Percentiles rank a stretch among this genome's conserved stretches.
phyloP scores from a whole-genome alignment of 92 coral and sea anemone species.

The Parazoanthus darwini region DNA sequence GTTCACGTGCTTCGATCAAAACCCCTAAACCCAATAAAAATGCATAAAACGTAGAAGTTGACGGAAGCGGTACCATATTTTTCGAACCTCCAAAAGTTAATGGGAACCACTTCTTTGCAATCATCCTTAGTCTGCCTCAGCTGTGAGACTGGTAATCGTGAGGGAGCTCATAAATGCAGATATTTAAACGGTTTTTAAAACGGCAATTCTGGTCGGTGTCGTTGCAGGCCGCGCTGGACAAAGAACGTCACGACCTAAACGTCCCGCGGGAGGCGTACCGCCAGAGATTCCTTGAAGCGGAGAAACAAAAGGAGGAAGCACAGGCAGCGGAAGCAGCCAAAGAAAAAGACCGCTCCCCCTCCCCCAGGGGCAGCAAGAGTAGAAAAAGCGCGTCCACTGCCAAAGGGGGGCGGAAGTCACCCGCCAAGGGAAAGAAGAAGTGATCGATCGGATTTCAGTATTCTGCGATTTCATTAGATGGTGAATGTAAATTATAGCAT shows the following conservation, averaged over 20 bases:
- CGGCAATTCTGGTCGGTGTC: not conserved
- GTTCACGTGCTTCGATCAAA: no score
- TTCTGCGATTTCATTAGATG: not conserved
- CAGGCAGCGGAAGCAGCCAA: conserved; percentile 76
- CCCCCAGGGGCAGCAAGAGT: conserved; percentile 79
- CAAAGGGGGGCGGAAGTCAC: conserved; percentile 84
- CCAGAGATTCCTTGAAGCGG: conserved; percentile 90
- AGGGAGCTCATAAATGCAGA: not conserved
- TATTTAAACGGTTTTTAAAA: not conserved
- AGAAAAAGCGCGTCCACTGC: conserved; percentile 81
- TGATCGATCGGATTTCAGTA: conserved; percentile 13
- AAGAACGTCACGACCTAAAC: conserved; percentile 87
- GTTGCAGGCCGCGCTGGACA: conserved; percentile 87
- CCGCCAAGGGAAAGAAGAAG: conserved; percentile 88
- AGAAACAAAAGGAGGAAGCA: conserved; percentile 86
- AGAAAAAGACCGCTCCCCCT: conserved; percentile 88
- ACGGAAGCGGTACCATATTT: no score
- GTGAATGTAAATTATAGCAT: not conserved
- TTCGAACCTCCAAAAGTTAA: no score
- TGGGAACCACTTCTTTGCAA: no score
- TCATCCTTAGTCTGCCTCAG: no score
- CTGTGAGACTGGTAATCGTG: not conserved
- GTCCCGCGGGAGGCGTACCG: conserved; percentile 89
- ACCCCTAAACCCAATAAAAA: no score
- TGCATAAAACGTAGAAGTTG: no score